These are phyloP conservation scores for Lemur catta DNA, from an alignment of 2,797 vertebrate genomes.

Conservation along the genomic window DNA sequence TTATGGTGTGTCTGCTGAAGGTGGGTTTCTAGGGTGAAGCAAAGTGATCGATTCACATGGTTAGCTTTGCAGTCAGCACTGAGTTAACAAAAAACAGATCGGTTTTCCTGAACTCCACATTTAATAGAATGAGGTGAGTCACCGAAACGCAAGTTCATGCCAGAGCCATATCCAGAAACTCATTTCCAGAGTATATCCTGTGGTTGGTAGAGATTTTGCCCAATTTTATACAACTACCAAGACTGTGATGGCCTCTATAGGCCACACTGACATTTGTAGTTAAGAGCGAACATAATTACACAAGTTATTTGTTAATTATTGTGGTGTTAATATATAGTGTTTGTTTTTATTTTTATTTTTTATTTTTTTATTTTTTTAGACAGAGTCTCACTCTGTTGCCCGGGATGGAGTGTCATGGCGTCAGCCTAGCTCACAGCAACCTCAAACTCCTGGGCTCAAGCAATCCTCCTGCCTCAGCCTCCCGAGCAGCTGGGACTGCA, in stretches of 20 bases:
- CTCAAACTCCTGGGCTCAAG: no score
- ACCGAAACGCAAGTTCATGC: background rate
- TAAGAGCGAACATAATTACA: background rate
- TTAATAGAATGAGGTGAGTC: constrained; percentile 23
- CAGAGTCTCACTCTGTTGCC: no score
- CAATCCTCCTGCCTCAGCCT: no score
- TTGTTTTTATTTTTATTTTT: background rate
- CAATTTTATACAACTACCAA: background rate
- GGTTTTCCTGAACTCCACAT: background rate
- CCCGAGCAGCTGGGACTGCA: no score
- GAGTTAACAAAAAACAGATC: background rate
- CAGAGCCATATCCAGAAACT: background rate
- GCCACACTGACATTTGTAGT: background rate
- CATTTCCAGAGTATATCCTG: background rate
- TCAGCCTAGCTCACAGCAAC: no score
- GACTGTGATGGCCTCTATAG: background rate
- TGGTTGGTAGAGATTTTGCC: background rate
- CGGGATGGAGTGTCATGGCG: no score
- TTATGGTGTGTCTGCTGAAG: background rate
- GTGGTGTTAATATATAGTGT: background rate
- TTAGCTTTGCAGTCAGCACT: background rate
- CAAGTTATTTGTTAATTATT: background rate
- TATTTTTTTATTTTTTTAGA: no score
- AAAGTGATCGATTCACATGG: background rate
- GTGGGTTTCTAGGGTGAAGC: background rate